phyloP scores from a whole-genome alignment of 2,888 invertebrate species.

The Plutella xylostella region DNA sequence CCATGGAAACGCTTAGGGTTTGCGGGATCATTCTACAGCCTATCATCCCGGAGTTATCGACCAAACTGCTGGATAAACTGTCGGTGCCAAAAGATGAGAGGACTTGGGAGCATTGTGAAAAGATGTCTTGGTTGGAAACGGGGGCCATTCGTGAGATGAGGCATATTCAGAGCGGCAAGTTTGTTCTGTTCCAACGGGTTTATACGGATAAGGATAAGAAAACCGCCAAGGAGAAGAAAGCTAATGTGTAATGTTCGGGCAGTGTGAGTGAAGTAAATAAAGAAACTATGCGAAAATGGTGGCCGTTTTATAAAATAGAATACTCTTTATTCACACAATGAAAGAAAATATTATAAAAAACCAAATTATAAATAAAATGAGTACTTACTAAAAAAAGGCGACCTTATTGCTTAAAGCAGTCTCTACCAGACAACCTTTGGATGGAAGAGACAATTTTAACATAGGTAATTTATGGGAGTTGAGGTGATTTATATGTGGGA shows the following conservation, averaged over 20 bases:
- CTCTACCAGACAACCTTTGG: too few relatives aligned
- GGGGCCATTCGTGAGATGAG: conserved; percentile 50
- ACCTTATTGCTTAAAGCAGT: too few relatives aligned
- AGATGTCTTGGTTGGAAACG: conserved; percentile 46
- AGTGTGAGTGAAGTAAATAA: background rate
- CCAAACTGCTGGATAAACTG: conserved; percentile 78
- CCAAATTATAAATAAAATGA: too few relatives aligned
- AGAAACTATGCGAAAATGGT: too few relatives aligned
- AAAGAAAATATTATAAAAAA: too few relatives aligned
- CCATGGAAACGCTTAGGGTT: conserved; percentile 87
- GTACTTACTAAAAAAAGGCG: too few relatives aligned
- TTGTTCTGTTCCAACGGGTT: conserved; percentile 54
- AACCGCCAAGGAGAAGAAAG: conserved; percentile 25
- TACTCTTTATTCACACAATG: too few relatives aligned
- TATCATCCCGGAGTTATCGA: conserved; percentile 80
- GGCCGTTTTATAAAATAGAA: too few relatives aligned
- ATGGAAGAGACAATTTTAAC: too few relatives aligned
- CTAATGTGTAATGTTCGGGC: background rate
- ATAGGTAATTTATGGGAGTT: too few relatives aligned
- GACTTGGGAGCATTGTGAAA: conserved; percentile 45
- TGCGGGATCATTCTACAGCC: conserved; percentile 87
- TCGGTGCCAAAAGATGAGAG: conserved; percentile 41
- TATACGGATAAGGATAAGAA: conserved; percentile 45
- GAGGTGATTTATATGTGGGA: too few relatives aligned
- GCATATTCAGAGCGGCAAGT: conserved; percentile 49